Percentiles rank a stretch among this genome's conserved stretches.
Evolutionary conservation across 2,888 invertebrate genomes (phyloP).

Genomic region (Agriopis marginaria): DNA sequence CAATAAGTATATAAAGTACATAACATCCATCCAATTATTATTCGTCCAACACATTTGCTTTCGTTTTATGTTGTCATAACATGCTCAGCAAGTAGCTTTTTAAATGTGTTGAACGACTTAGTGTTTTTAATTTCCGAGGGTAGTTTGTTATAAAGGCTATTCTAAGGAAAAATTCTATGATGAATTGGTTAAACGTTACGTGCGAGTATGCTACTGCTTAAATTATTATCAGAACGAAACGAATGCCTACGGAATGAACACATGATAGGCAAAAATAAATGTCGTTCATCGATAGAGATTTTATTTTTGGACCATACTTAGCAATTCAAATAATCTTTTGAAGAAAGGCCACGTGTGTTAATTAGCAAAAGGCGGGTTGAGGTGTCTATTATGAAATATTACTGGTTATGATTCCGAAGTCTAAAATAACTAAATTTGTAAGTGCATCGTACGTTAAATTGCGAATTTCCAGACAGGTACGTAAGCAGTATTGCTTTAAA

Average conservation of each 20-base stretch:
- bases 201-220: slow-evolving; percentile 23
- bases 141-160: no score
- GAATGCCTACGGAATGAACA: slow-evolving; percentile 3
- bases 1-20: no score
- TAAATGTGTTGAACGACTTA: no score
- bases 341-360: neutral
- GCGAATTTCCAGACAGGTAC: slow-evolving; percentile 1
- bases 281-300: slow-evolving; percentile 13
- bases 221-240: slow-evolving; percentile 22
- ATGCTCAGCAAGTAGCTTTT: no score
- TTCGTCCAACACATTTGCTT: no score
- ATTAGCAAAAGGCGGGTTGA: neutral
- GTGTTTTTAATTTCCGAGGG: no score
- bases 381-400: neutral
- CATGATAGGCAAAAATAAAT: neutral
- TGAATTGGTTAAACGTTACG: slow-evolving; percentile 19
- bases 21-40: no score
- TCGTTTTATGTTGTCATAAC: no score
- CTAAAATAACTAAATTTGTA: neutral
- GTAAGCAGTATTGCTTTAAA: neutral
- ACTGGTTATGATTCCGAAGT: neutral
- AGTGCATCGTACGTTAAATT: neutral
- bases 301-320: slow-evolving; percentile 17
- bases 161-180: no score
- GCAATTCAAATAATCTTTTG: slow-evolving; percentile 6